phyloP scores from a whole-genome alignment of 2,113 vertebrate species.

The Ibidorhyncha struthersii region DNA sequence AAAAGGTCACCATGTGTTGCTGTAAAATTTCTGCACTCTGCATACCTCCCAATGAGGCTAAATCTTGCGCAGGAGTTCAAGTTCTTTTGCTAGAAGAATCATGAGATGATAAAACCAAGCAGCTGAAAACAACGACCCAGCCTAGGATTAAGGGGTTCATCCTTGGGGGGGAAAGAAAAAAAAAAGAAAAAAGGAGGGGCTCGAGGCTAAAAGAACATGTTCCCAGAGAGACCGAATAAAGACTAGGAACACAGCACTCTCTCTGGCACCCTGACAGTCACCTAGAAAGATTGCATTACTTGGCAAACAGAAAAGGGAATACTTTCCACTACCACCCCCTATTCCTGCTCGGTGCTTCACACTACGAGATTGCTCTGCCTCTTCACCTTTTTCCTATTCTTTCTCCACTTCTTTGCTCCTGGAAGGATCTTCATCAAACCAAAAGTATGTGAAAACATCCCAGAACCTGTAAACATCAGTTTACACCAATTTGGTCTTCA shows the following conservation, averaged over 20 bases:
- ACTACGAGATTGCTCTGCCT: neutral
- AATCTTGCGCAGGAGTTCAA: neutral
- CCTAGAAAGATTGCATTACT: neutral
- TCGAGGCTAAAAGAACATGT: neutral
- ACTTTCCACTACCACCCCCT: neutral
- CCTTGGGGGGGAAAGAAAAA: neutral
- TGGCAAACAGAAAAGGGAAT: neutral
- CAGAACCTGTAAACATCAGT: neutral
- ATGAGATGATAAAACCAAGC: neutral
- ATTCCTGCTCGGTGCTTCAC: neutral
- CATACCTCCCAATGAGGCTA: neutral
- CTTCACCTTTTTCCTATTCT: neutral
- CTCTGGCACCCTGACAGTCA: neutral
- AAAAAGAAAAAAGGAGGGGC: neutral
- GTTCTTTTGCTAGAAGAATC: neutral
- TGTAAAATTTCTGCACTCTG: neutral
- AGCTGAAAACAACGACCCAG: neutral
- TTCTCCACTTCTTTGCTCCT: neutral
- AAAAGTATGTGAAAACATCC: neutral
- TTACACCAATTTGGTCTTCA: too few relatives aligned
- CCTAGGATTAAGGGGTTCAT: rapidly evolving
- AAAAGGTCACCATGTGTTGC: neutral
- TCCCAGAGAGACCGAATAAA: neutral
- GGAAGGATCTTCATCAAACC: neutral
- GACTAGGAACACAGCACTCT: neutral